Base-by-base conservation (phyloP, 2,888 invertebrate species). In the Pristionchus mayeri region DNA sequence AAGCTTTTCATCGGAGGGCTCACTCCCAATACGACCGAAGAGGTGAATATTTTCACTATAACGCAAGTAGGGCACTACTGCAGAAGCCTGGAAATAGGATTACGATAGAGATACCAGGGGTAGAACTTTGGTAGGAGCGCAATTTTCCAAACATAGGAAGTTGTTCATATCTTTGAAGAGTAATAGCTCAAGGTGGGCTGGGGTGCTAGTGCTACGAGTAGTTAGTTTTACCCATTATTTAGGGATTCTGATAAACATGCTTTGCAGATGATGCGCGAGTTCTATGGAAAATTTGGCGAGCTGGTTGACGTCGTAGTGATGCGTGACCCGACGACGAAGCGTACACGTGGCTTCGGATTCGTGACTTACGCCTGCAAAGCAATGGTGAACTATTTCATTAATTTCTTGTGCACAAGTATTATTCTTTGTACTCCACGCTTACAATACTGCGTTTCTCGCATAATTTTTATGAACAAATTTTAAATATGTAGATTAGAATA, bases 321-420 rank as follows among this genome's bases (percentile, higher is more conserved):
- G 97, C 97, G 97, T 93, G 97, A 98, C 93, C 96, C 97, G 0
- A 96, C 96, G 91, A 97, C 97, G 0, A 97, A 97, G 92, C 95
- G 97, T 85, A 98, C 98, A 0, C 95, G 98, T 87, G 98, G 98
- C 0, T 98, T 98, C 94, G 98, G 98, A 2, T 98, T 98, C 93
- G 97, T 99, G 84, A 98, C 98, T 11, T 98, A 97, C 93, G 96
- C 0, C 95, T 96, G 50, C 21, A 86, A 86, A 34, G 67, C 85
- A 9, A 86, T 87, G 86, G 90, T 90, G 24, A 30, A 40, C 9
- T 4, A 13, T 21, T n/a, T 4, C 11, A 44, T 27, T 34, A 78
- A 24, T 6, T 13, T 44, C 54, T 54, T 13, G 7, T 54, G n/a
- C 4, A 54, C 54, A 13, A 44, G 44, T 54, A 54, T 3, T 54